phyloP scores from a whole-genome alignment of 2,797 vertebrate genomes.

The Danio aesculapii region DNA sequence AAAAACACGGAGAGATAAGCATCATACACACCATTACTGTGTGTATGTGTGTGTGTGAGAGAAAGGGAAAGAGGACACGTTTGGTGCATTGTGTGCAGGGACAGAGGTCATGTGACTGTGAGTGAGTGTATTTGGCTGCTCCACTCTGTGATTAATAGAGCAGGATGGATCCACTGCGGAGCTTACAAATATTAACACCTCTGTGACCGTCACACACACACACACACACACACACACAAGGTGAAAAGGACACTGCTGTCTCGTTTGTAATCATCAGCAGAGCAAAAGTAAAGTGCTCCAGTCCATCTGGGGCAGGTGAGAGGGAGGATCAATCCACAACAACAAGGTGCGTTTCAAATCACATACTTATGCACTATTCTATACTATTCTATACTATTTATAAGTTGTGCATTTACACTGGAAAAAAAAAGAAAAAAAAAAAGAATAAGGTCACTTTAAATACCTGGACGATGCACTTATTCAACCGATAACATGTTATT shows the following conservation, averaged over 20 bases:
- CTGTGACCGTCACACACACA: background rate
- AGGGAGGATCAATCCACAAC: background rate
- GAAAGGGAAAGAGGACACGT: slow-evolving; percentile 1
- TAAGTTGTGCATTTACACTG: no score
- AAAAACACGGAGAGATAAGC: background rate
- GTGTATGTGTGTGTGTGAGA: background rate
- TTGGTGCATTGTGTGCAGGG: slow-evolving; percentile 13
- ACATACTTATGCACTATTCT: no score
- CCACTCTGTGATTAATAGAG: slow-evolving; percentile 22
- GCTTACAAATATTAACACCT: slow-evolving; percentile 35
- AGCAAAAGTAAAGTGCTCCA: slow-evolving; percentile 3
- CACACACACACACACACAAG: background rate
- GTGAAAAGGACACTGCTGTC: slow-evolving; percentile 6
- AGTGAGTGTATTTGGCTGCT: slow-evolving; percentile 13
- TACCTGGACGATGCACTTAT: no score
- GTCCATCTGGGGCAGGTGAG: slow-evolving; percentile 32
- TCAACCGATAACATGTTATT: no score
- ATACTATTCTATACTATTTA: no score
- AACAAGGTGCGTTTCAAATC: background rate
- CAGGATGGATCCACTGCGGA: slow-evolving; percentile 18
- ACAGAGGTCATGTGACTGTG: slow-evolving; percentile 25
- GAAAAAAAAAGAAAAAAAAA: no score
- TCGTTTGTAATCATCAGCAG: slow-evolving; percentile 26
- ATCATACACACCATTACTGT: background rate
- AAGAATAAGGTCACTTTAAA: no score